phyloP scores from a whole-genome alignment of 1,140 invertebrate species.

The Pseudomyrmex concolor region DNA sequence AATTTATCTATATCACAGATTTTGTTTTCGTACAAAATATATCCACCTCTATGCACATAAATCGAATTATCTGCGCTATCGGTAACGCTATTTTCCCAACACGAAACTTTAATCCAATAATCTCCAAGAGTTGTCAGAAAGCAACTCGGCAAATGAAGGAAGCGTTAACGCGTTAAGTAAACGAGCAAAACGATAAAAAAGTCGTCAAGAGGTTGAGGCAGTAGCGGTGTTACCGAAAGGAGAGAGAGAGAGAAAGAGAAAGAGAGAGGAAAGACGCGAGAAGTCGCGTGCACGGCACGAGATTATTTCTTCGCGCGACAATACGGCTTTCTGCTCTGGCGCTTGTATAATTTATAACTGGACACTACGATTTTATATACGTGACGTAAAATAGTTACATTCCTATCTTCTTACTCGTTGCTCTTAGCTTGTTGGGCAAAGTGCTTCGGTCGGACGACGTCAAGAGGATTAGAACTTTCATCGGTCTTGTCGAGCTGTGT shows the following conservation, averaged over 20 bases:
- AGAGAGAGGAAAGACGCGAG: neutral
- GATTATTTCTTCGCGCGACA: conserved; percentile 49
- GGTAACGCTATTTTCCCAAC: neutral
- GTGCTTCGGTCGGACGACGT: conserved; percentile 63
- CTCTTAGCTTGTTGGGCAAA: conserved; percentile 59
- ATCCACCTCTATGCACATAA: neutral
- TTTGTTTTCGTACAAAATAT: neutral
- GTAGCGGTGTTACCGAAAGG: too few species aligned
- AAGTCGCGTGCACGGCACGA: conserved; percentile 43
- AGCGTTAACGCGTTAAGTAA: conserved; percentile 59
- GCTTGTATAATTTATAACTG: conserved; percentile 56
- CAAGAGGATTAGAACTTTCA: conserved; percentile 73
- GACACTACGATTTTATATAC: conserved; percentile 54
- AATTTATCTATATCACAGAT: too few species aligned
- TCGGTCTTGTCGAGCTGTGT: conserved; percentile 63
- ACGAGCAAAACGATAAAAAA: conserved; percentile 51
- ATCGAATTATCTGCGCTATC: neutral
- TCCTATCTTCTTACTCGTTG: conserved; percentile 56
- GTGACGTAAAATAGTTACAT: conserved; percentile 63
- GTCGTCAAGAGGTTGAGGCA: neutral
- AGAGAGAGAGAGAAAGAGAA: neutral
- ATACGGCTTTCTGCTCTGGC: conserved; percentile 13
- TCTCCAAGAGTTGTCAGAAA: conserved; percentile 37
- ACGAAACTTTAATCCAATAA: conserved; percentile 44
- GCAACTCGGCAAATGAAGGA: conserved; percentile 51